phyloP scores from a whole-genome alignment of 2,113 vertebrate genomes.

The Zosterops lateralis region DNA sequence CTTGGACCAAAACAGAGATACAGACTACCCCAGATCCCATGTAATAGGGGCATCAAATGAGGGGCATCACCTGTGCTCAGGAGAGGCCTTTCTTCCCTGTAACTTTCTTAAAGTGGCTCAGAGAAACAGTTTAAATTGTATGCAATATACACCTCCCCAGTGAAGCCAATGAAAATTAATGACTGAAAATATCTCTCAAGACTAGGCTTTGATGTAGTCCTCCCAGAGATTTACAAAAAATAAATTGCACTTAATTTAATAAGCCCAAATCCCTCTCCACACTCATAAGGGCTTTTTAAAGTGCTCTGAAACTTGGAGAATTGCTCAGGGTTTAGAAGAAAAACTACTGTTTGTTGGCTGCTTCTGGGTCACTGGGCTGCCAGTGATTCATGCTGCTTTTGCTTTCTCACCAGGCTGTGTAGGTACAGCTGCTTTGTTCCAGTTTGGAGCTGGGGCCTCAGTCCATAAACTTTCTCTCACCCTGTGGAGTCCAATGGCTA shows the following conservation, averaged over 20 bases:
- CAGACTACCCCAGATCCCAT: no score
- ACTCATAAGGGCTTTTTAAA: background rate
- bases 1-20: background rate
- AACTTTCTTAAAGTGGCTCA: background rate
- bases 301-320: background rate
- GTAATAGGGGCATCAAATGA: background rate
- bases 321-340: background rate
- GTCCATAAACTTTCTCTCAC: background rate
- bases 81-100: background rate
- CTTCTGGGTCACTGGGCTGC: background rate
- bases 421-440: background rate
- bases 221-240: background rate
- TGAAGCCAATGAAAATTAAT: background rate
- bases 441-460: background rate
- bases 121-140: background rate
- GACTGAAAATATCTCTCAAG: background rate
- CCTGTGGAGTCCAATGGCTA: fast-evolving
- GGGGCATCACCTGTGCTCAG: no score
- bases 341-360: background rate
- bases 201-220: background rate
- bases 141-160: background rate
- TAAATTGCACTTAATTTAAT: background rate
- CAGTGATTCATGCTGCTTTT: background rate
- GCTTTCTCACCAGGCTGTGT: background rate
- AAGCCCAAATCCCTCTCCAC: background rate